Evolutionary conservation across 2,113 vertebrate species (phyloP), one percentile per base, ranked within the genome.

Genomic region (Pachyramphus minor): DNA sequence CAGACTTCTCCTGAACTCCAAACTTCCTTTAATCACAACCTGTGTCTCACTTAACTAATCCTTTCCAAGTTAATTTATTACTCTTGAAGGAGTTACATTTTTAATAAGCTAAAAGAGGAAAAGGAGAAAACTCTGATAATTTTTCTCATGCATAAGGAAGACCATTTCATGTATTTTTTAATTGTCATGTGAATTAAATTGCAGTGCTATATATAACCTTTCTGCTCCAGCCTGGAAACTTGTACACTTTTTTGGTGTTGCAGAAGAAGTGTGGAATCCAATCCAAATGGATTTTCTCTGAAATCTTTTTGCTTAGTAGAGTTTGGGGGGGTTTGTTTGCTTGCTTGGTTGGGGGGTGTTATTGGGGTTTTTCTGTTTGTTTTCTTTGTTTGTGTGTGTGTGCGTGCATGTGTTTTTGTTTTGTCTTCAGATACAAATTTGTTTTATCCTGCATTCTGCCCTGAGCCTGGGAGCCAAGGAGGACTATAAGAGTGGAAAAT

Each of bases 1-100:
- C 24, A 86, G 68, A 35, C 67, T 96, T 69, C 79, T 89, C 66
- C 69, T n/a, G 27, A 93, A 84, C 64, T 86, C 74, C 89, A 84
- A 75, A 86, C 87, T 92, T 92, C 84, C 88, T 95, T 92, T 87
- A 84, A 95, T 94, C 92, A 87, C 90, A 89, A 81, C 37, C 37
- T 8, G 9, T 63, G 84, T 92, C 83, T 92, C 83, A 60, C 79
- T 93, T 81, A 90, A 84, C 69, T 49, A 90, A 87, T 78, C 41
- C 42, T 86, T 88, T 86, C 60, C 0, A 0, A 92, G 64, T 89
- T 90, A 90, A 96, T 95, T 92, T 90, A 93, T 95, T 95, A 90
- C 86, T 90, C 90, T 79, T 92, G 86, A 93, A 93, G 63, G 80
- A 90, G 53, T 72, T 97, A 87, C 83, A 96, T 96, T 96, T 96